phyloP scores from a whole-genome alignment of 2,113 vertebrate genomes.

The Ptilonorhynchus violaceus region DNA sequence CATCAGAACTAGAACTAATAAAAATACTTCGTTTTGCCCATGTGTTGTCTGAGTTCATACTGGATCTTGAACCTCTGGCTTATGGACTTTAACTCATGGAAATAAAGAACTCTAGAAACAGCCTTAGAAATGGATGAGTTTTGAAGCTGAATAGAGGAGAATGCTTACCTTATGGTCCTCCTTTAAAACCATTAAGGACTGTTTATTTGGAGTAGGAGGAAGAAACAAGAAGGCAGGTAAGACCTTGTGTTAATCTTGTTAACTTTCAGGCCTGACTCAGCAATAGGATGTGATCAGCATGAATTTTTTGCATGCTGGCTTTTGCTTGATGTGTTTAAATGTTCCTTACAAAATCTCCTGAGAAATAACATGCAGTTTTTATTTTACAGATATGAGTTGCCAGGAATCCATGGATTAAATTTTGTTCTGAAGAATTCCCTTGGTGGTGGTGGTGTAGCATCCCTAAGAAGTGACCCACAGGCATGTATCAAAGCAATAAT shows the following conservation, averaged over 20 bases:
- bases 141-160: not conserved
- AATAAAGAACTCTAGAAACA: not conserved
- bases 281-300: not conserved
- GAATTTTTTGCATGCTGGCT: not conserved
- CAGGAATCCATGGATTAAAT: constrained; percentile 83
- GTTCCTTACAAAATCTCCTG: not conserved
- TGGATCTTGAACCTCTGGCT: not conserved
- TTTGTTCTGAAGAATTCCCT: constrained; percentile 84
- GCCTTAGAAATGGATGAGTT: not conserved
- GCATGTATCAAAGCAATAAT: constrained; percentile 52
- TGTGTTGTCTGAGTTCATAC: not conserved
- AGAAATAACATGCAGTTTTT: not conserved
- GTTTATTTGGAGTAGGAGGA: not conserved
- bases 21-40: not conserved
- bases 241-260: not conserved
- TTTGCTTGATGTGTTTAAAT: not conserved
- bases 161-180: not conserved
- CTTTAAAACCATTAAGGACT: not conserved
- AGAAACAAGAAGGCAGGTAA: not conserved
- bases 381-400: constrained; percentile 80
- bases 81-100: not conserved
- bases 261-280: not conserved
- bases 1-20: not conserved
- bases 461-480: constrained; percentile 87
- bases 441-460: constrained; percentile 83